phyloP scores from a whole-genome alignment of 2,797 vertebrate genomes.

The Rallus crepitans region DNA sequence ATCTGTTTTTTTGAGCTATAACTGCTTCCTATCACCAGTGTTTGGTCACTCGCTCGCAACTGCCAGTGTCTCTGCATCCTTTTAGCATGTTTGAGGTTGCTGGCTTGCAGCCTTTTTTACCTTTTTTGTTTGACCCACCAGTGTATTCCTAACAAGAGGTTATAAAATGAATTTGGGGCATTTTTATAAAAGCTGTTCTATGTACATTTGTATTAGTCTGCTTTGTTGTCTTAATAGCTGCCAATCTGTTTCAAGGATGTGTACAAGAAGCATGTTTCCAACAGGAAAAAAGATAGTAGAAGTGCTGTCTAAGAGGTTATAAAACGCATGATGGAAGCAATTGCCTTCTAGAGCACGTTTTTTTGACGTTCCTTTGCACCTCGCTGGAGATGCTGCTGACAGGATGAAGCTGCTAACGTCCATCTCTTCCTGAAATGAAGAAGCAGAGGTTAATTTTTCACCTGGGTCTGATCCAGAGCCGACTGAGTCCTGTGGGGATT shows the following conservation, averaged over 20 bases:
- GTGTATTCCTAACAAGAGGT: constrained; percentile 18
- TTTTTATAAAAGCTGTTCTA: constrained; percentile 15
- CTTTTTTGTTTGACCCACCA: background rate
- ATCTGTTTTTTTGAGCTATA: background rate
- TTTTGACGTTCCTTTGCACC: constrained; percentile 13
- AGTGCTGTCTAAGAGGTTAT: background rate
- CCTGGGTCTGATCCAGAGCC: background rate
- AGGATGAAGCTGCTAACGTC: constrained; percentile 6
- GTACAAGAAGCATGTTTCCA: background rate
- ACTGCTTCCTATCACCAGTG: background rate
- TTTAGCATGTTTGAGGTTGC: background rate
- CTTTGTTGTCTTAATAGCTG: constrained; percentile 37
- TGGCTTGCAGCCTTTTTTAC: background rate
- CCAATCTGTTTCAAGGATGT: background rate
- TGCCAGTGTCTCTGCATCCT: background rate
- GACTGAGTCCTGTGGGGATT: background rate
- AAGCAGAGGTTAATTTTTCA: background rate
- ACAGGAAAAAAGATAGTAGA: background rate
- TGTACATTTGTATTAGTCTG: background rate
- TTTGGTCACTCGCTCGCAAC: constrained; percentile 31
- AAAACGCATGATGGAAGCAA: background rate
- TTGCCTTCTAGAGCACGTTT: background rate
- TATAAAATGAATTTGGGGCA: constrained; percentile 4
- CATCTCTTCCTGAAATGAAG: background rate
- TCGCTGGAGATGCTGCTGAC: background rate